Percentiles rank a stretch among this genome's conserved stretches.
These are phyloP conservation scores for Musca domestica DNA, from an alignment of 1,140 invertebrate species.

Conservation along the genomic window DNA sequence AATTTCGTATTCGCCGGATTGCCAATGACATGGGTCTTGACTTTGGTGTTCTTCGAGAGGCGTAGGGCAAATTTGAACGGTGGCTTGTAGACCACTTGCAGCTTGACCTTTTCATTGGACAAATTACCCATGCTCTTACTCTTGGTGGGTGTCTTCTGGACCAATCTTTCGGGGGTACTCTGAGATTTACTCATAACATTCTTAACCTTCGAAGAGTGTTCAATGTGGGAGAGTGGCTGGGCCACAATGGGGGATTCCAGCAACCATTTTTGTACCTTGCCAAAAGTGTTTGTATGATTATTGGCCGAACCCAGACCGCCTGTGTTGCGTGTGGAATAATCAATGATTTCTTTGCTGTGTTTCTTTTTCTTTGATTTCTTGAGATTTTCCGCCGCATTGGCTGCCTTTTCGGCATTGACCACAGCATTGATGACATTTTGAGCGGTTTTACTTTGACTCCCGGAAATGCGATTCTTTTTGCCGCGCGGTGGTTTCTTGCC, in stretches of 20 bases:
- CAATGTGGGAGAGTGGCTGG: constrained; percentile 60
- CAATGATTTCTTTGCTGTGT: constrained; percentile 72
- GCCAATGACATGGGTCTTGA: constrained; percentile 57
- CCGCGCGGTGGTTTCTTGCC: constrained; percentile 34
- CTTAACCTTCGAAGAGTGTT: constrained; percentile 56
- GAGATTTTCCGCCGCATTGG: constrained; percentile 54
- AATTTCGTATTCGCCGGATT: constrained; percentile 27
- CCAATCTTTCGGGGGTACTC: constrained; percentile 46
- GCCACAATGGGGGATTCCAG: constrained; percentile 64
- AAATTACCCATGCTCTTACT: constrained; percentile 49
- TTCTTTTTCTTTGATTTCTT: constrained; percentile 56
- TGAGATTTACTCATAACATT: constrained; percentile 52
- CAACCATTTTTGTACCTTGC: constrained; percentile 82
- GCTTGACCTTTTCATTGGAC: constrained; percentile 64
- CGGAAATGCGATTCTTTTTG: constrained; percentile 38
- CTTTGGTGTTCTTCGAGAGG: constrained; percentile 64
- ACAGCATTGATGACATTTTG: constrained; percentile 4
- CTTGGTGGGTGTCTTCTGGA: constrained; percentile 49
- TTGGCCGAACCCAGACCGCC: constrained; percentile 50
- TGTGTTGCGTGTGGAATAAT: constrained; percentile 59
- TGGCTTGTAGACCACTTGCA: constrained; percentile 82
- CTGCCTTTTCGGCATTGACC: constrained; percentile 32
- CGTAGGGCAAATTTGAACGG: constrained; percentile 82
- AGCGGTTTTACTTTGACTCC: constrained; percentile 7
- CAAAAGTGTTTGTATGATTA: constrained; percentile 73